A percentile compares a stretch with the other conserved stretches of the same genome.
Evolutionary conservation across 2,888 invertebrate genomes (phyloP).

Genomic region (Eucera pruinosa): DNA sequence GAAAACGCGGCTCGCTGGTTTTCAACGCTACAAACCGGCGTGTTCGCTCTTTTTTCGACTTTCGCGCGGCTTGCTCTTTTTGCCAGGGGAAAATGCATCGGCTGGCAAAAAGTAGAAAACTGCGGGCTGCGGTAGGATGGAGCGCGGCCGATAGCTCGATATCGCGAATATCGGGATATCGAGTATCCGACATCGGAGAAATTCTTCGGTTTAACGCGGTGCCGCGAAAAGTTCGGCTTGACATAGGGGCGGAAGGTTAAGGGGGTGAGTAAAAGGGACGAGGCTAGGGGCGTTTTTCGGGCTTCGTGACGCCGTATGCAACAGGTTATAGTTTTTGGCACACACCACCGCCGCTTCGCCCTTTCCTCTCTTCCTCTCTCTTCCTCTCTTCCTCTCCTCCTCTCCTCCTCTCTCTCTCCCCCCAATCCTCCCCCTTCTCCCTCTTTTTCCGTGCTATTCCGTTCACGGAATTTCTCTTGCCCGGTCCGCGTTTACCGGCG

Average conservation of each 20-base stretch:
- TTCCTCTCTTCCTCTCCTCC: conserved; percentile 39
- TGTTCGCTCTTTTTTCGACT: conserved; percentile 1
- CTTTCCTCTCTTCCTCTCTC: conserved; percentile 65
- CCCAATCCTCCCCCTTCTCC: conserved; percentile 42
- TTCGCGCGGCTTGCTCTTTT: conserved; percentile 10
- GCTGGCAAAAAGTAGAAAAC: conserved; percentile 48
- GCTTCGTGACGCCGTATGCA: conserved; percentile 80
- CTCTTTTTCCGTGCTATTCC: conserved; percentile 51
- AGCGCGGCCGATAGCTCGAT: conserved; percentile 54
- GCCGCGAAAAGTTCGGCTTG: conserved; percentile 66
- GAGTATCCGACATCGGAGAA: conserved; percentile 64
- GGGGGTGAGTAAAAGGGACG: conserved; percentile 71
- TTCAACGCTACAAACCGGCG: conserved; percentile 24
- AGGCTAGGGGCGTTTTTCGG: conserved; percentile 82
- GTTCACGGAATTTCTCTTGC: conserved; percentile 56
- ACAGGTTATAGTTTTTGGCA: conserved; percentile 84
- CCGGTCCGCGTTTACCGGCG: too few species aligned
- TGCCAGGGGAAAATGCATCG: conserved; percentile 39
- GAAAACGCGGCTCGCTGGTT: conserved; percentile 28
- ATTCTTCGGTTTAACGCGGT: conserved; percentile 66
- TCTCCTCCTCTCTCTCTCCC: conserved; percentile 60
- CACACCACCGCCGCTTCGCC: conserved; percentile 78
- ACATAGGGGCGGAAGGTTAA: conserved; percentile 57
- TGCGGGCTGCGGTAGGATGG: conserved; percentile 24
- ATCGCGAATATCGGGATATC: conserved; percentile 65